phyloP scores from a whole-genome alignment of 2,113 vertebrate species.

The Petaurus breviceps region DNA sequence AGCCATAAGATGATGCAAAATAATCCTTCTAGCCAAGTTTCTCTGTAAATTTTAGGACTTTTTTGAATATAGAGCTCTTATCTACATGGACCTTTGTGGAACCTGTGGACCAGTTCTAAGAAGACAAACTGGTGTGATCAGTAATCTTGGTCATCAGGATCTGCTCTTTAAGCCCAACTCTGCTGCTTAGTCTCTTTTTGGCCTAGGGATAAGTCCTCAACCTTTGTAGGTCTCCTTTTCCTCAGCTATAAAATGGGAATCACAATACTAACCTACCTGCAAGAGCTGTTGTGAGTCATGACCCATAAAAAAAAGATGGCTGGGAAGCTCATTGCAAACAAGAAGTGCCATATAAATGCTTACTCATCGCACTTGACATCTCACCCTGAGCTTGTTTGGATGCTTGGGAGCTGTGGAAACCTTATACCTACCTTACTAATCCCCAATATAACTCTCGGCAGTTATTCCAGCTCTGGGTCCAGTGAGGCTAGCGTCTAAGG shows the following conservation, averaged over 20 bases:
- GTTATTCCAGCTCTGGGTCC: neutral
- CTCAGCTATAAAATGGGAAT: conserved; percentile 30
- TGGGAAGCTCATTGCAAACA: conserved; percentile 38
- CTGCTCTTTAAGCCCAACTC: neutral
- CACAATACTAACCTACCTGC: conserved; percentile 11
- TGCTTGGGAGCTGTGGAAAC: neutral
- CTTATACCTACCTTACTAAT: neutral
- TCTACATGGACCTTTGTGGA: no score
- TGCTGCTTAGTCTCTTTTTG: neutral
- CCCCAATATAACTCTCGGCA: neutral
- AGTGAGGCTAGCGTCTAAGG: neutral
- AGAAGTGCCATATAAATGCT: neutral
- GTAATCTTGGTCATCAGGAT: neutral
- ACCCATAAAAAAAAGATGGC: conserved; percentile 55
- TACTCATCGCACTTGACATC: conserved; percentile 31
- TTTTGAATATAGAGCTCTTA: neutral
- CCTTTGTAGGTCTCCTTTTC: conserved; percentile 19
- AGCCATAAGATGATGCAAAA: neutral
- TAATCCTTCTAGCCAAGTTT: neutral
- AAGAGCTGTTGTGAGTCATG: conserved; percentile 10
- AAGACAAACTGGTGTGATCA: neutral
- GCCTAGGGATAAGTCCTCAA: neutral
- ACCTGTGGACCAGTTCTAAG: neutral
- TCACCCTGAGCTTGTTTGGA: neutral
- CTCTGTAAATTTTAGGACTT: neutral